phyloP scores from a whole-genome alignment of 2,113 vertebrate genomes.

The Oxyura jamaicensis region DNA sequence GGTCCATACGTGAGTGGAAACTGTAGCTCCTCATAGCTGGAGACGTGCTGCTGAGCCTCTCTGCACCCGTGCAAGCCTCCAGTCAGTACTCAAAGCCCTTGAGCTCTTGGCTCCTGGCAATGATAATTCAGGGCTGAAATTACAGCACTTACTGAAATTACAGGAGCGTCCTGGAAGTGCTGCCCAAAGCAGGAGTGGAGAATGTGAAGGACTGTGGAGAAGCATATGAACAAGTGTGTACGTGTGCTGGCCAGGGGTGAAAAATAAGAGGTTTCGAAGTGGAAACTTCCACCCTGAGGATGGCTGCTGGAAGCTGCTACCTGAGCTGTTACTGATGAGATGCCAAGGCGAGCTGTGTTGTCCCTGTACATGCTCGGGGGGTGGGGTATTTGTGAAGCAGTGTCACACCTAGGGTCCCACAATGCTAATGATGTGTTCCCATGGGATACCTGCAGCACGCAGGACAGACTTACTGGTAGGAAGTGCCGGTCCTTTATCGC shows the following conservation, averaged over 20 bases:
- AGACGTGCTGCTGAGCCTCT: not conserved
- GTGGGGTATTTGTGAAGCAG: not conserved
- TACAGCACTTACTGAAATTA: not conserved
- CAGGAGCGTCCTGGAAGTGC: not conserved
- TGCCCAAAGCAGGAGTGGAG: not conserved
- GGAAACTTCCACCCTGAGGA: not conserved
- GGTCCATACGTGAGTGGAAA: not conserved
- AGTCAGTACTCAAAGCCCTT: not conserved
- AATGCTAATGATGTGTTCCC: fast-evolving
- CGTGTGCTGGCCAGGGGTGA: fast-evolving
- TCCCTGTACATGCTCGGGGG: not conserved
- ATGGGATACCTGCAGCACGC: not conserved
- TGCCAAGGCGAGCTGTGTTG: not conserved
- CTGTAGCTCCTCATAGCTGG: not conserved
- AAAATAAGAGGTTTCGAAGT: not conserved
- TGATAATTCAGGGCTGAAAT: not conserved
- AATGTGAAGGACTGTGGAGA: not conserved
- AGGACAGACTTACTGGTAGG: slow-evolving; percentile 80
- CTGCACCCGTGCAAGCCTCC: not conserved
- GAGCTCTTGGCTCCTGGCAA: not conserved
- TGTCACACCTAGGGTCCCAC: not conserved
- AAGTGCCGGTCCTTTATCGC: slow-evolving; percentile 85
- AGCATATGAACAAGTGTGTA: not conserved
- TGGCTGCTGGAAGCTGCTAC: not conserved
- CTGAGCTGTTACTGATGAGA: not conserved